phyloP scores from a whole-genome alignment of 2,797 vertebrate species.

The Dallia pectoralis region DNA sequence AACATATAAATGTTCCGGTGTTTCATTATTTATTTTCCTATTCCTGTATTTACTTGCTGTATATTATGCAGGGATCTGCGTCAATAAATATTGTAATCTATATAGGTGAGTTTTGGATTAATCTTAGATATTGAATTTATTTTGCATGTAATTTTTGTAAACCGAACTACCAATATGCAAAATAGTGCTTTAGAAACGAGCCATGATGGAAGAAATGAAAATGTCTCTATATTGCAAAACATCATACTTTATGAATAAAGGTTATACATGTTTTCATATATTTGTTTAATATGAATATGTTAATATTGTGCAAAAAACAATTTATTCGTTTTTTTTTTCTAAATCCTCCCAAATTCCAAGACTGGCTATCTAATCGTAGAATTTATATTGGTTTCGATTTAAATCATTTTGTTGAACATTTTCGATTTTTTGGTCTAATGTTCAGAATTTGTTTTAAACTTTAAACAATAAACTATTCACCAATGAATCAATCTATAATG shows the following conservation, averaged over 20 bases:
- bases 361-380: neutral
- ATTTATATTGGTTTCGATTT: neutral
- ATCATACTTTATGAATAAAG: too few relatives aligned
- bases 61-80: too few relatives aligned
- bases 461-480: neutral
- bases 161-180: neutral
- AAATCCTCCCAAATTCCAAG: neutral
- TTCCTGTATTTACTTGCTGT: neutral
- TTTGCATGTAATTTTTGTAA: neutral
- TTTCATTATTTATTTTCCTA: neutral
- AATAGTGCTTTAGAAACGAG: neutral
- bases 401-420: neutral
- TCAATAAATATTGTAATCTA: too few relatives aligned
- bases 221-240: too few relatives aligned
- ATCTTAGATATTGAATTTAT: neutral
- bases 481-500: neutral
- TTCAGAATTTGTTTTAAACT: neutral
- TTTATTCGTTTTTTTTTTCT: neutral
- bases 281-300: neutral
- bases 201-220: too few relatives aligned
- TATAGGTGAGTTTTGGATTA: neutral
- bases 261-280: too few relatives aligned
- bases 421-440: neutral
- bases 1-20: neutral
- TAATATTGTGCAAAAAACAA: neutral